phyloP scores from a whole-genome alignment of 2,113 vertebrate genomes.

The Eonycteris spelaea region DNA sequence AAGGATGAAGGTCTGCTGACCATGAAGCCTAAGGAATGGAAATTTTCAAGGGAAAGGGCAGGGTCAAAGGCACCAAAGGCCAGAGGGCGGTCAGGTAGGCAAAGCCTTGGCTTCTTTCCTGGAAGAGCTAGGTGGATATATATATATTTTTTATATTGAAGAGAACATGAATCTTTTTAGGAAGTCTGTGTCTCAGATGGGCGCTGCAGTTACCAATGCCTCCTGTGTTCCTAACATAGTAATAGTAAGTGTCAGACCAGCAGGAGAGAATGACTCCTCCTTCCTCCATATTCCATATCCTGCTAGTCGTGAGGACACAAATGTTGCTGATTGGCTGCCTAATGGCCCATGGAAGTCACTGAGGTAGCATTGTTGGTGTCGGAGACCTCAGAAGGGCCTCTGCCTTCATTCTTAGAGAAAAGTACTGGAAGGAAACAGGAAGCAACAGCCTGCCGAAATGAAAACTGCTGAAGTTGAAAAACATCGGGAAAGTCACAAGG shows the following conservation, averaged over 20 bases:
- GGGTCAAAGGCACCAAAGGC: neutral
- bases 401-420: constrained; percentile 21
- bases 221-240: neutral
- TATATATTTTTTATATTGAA: neutral
- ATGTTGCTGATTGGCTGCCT: neutral
- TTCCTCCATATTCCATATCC: neutral
- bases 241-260: neutral
- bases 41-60: neutral
- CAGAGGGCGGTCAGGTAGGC: neutral
- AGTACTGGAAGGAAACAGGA: neutral
- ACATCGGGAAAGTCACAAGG: neutral
- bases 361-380: neutral
- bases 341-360: neutral
- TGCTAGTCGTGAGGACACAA: neutral
- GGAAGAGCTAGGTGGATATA: neutral
- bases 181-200: neutral
- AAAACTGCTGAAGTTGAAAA: neutral
- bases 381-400: neutral
- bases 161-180: neutral
- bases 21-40: neutral
- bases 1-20: neutral
- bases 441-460: neutral
- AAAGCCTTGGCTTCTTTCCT: neutral
- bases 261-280: neutral
- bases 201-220: neutral